A percentile compares a stretch with the other conserved stretches of the same genome.
These are phyloP conservation scores for Phaenicophaeus curvirostris DNA, from an alignment of 2,797 vertebrate genomes.

Conservation along the genomic window DNA sequence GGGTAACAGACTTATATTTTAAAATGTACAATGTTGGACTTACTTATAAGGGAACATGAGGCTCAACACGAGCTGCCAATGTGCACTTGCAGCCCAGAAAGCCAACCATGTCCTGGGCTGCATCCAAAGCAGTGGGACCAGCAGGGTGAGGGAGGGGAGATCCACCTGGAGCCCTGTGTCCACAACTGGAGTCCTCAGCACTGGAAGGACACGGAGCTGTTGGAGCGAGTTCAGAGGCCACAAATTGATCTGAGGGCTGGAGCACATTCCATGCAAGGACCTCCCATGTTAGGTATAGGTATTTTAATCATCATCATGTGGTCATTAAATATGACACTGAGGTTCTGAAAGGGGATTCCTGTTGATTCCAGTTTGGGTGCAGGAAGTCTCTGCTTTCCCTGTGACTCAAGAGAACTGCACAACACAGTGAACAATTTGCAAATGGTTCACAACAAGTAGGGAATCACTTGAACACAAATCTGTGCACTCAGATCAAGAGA, in stretches of 20 bases:
- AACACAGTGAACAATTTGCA: neutral
- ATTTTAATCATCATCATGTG: neutral
- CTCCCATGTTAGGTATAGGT: neutral
- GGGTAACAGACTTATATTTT: neutral
- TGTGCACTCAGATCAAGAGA: neutral
- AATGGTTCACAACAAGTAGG: neutral
- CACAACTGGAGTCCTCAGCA: no score
- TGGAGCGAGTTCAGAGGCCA: no score
- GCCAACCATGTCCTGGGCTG: no score
- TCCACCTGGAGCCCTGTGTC: no score
- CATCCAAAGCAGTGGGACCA: no score
- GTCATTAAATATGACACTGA: neutral
- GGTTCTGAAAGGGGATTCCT: neutral
- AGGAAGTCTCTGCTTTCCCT: neutral
- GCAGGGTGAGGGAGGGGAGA: no score
- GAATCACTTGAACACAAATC: neutral
- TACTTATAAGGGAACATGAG: neutral
- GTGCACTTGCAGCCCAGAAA: no score
- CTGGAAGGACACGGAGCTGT: no score
- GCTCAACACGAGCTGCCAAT: no score
- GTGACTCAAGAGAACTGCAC: neutral
- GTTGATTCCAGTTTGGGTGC: neutral
- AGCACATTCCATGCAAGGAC: no score
- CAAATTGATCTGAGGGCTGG: no score
- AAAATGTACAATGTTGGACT: neutral